Percentiles rank a stretch among this genome's conserved stretches.
Conservation (phyloP, 2,888 invertebrate genomes). For the Chrysomela aeneicollis region DNA sequence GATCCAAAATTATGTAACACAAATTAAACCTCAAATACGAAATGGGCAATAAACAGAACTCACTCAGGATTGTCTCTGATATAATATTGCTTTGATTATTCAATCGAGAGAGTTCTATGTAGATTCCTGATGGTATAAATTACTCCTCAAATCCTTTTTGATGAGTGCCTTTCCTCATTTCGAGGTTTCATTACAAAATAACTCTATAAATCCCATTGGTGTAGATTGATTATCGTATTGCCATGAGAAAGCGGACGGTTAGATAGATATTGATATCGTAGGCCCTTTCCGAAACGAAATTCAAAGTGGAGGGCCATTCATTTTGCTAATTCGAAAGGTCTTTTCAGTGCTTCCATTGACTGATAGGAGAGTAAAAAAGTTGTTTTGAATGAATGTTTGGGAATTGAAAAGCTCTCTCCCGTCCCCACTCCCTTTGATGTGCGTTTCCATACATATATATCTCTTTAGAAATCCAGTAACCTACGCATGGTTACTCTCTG, state of each 20-base stretch:
- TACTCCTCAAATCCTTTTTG: too few species aligned
- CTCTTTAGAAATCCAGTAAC: background rate
- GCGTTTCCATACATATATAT: background rate
- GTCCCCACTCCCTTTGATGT: background rate
- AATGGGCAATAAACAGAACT: too few species aligned
- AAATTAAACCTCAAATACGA: too few species aligned
- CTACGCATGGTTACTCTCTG: too few species aligned
- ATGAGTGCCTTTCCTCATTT: too few species aligned
- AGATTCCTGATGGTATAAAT: too few species aligned
- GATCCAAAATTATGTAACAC: too few species aligned
- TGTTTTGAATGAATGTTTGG: background rate
- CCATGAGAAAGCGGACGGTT: background rate
- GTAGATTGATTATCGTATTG: background rate
- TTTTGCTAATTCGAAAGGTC: constrained; percentile 32
- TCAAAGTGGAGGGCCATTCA: constrained; percentile 26
- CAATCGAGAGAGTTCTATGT: too few species aligned
- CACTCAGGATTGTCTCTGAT: too few species aligned
- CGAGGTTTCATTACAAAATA: too few species aligned
- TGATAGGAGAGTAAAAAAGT: background rate
- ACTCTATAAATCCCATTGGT: too few species aligned
- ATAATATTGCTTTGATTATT: too few species aligned
- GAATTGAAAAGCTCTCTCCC: constrained; percentile 1
- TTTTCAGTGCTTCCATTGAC: constrained; percentile 21
- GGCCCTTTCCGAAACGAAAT: constrained; percentile 14
- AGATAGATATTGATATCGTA: background rate